Conservation (phyloP, 2,888 invertebrate genomes). For the Diploptera punctata region DNA sequence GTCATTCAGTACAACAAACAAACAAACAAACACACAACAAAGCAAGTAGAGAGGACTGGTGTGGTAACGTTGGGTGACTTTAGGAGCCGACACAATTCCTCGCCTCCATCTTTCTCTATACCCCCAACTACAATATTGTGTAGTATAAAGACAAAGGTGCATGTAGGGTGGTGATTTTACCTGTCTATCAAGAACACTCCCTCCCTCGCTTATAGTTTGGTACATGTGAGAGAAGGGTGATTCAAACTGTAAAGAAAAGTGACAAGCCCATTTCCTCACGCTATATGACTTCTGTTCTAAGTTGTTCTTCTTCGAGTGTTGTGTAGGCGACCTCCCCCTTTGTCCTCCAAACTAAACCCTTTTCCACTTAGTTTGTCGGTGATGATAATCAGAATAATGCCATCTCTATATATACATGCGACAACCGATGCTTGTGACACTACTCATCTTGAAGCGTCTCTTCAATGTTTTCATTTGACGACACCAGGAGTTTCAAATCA, state of each 20-base stretch:
- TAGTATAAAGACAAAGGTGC: constrained; percentile 26
- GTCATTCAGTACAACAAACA: constrained; percentile 26
- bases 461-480: no score
- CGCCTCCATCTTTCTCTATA: constrained; percentile 25
- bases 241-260: constrained; percentile 24
- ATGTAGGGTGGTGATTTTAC: constrained; percentile 20
- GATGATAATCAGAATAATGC: constrained; percentile 14
- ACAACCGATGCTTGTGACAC: constrained; percentile 11
- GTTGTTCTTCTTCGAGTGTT: not conserved
- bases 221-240: not conserved
- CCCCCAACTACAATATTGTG: constrained; percentile 23
- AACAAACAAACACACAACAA: constrained; percentile 19
- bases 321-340: no score
- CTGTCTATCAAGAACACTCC: constrained; percentile 22
- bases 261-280: constrained; percentile 17
- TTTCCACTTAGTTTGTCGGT: no score
- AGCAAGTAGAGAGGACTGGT: constrained; percentile 19
- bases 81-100: not conserved
- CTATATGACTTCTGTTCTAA: not conserved
- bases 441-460: no score
- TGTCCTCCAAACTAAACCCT: not conserved
- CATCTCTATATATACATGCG: not conserved
- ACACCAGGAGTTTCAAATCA: no score
- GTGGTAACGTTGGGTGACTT: constrained; percentile 21
- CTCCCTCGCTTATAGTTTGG: not conserved